Base-by-base conservation (phyloP, 2,888 invertebrate species). In the Clepsis dumicolana region DNA sequence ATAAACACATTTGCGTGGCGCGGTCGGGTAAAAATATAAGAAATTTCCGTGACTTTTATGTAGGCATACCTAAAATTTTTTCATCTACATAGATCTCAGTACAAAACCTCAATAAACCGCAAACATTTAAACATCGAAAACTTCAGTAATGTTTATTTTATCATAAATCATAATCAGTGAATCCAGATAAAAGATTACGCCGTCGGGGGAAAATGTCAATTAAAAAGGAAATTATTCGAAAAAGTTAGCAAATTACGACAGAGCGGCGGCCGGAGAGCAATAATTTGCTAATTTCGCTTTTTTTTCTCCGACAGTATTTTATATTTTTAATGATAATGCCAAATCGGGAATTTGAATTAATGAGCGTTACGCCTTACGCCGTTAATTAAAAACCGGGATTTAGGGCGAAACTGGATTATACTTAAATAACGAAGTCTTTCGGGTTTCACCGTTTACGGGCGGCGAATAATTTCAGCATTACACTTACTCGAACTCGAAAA, bases 151-250 rank as follows among this genome's bases (percentile, higher is more conserved):
- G n/a, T n/a, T n/a, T n/a, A n/a, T n/a, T n/a, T n/a, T n/a, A n/a
- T 65, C 25, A 59, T 65, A 25, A 65, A 65, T 65, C 57, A 65
- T 65, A 65, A 65, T 65, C 57, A 50, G 48, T 4, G 18, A 27
- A 14, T 7, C 27, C 18, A 14, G 7, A 12, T 3, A 48, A 14
- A 64, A 64, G 38, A 50, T 38, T 25, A 14, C 21, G 48, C 35
- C 35, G 54, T 1, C 12, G 61, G 48, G 27, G 10, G 56, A 16
- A 56, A 66, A 66, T 56, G 54, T 27, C 61, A 61, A 61, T 66
- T 66, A 66, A 54, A 65, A 66, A 66, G 54, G 16, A 56, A 56
- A 50, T 54, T 41, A 62, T 66, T 66, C 4, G 14, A 4, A 21
- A 56, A 66, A 56, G 54, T 66, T 62, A 35, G 54, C 48, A 48